Evolutionary conservation across 2,888 invertebrate genomes (phyloP), one percentile per base, ranked within the genome.

Genomic region (Phanerotoma sp.): DNA sequence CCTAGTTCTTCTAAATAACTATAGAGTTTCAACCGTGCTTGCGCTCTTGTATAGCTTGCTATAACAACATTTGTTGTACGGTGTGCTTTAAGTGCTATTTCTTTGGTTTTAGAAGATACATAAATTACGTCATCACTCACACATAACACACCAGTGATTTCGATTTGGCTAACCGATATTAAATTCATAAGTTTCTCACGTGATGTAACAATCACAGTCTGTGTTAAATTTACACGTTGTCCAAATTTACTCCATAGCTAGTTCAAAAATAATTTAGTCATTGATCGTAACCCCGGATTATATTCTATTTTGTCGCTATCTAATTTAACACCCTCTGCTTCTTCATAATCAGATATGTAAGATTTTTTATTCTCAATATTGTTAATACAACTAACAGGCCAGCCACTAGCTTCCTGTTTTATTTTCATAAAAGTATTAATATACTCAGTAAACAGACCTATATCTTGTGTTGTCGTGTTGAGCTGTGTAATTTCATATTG

Each of bases 201-300:
- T n/a, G n/a, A n/a, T n/a, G n/a, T n/a, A 49, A 64, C 48, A 4
- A 66, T 60, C 2, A 15, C 55, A 1, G 65, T 61, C 57, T 62
- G 56, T 6, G 51, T 40, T 42, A 59, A 44, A 47, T 66, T 65
- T 46, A 65, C 63, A 2, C 64, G 44, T 32, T 69, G 65, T 1
- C 65, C 67, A 46, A 69, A 67, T 55, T 69, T 66, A 10, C 68
- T 68, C 67, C 68, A 70, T 53, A 70, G 63, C n/a, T n/a, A 63
- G 48, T 70, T 71, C 3, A 70, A 35, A 33, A 62, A 62, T 4
- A 69, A 37, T 49, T 72, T 69, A 2, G 68, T 64, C 1, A 70
- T 40, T 3, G 54, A 61, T 28, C 68, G 56, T n/a, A 66, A 41
- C 0, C 66, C 67, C 0, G 64, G 63, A 44, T 69, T 70, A 21